Percentiles rank a stretch among this genome's conserved stretches.
Evolutionary conservation across 2,888 invertebrate genomes (phyloP).

Genomic region (Hyposoter didymator): DNA sequence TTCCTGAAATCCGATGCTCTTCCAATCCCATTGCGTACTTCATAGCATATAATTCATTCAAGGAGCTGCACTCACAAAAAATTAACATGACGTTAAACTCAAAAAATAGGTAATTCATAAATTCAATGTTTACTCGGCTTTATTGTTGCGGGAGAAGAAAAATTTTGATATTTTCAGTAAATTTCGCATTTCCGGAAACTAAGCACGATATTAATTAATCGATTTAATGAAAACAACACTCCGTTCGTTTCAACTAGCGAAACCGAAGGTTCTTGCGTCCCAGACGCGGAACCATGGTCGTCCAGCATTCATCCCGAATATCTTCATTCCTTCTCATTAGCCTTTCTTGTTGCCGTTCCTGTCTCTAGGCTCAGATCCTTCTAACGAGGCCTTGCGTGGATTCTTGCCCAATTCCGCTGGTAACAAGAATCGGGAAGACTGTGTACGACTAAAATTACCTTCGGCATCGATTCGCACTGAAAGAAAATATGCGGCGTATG

Average conservation of each 20-base stretch:
- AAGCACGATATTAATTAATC: not conserved
- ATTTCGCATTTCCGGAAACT: not conserved
- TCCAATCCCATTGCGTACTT: constrained; percentile 9
- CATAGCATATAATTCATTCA: not conserved
- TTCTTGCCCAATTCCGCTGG: not conserved
- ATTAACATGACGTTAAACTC: not conserved
- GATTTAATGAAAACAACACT: not conserved
- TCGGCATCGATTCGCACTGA: constrained; percentile 11
- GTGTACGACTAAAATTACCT: constrained; percentile 32
- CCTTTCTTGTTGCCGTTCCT: constrained; percentile 36
- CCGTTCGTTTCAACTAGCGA: not conserved
- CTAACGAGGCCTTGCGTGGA: not conserved
- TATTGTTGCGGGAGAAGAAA: not conserved
- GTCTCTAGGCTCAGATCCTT: not conserved
- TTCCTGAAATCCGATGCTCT: not conserved
- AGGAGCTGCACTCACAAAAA: constrained; percentile 2
- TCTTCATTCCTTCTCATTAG: constrained; percentile 48
- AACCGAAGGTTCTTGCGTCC: too few species aligned
- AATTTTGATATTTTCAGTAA: not conserved
- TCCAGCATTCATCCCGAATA: constrained; percentile 53
- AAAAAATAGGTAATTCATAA: not conserved
- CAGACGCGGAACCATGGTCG: constrained; percentile 37
- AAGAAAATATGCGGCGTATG: constrained; percentile 34
- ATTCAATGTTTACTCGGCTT: not conserved
- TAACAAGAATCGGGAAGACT: constrained; percentile 19